Base-by-base conservation (phyloP, 2,113 vertebrate genomes). In the Centropus bengalensis region DNA sequence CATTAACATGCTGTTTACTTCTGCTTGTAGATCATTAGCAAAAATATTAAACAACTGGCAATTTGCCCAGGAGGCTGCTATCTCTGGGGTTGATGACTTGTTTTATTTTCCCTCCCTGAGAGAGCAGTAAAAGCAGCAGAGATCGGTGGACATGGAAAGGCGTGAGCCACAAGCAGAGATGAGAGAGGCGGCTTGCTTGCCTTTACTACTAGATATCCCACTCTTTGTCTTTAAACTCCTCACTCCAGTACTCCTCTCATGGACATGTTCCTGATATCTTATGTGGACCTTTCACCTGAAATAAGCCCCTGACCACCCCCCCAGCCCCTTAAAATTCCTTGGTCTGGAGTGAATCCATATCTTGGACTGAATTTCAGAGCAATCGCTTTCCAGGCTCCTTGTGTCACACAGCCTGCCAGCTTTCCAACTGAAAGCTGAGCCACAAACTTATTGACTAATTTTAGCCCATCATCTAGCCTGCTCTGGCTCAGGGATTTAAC, bases 21-120 rank as follows among this genome's bases (percentile, higher is more conserved):
- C 94, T 84, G 92, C 83, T 96, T 95, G 94, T 96, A 86, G 91
- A 96, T 96, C 92, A 94, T 96, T 96, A 95, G 88, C 94, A 95
- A 92, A 91, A 92, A 88, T 96, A 96, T 95, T 94, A 96, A 96
- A 96, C 92, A 95, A 84, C 86, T 96, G 95, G 96, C 96, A 95
- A 79, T 92, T 89, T 95, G 94, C 96, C 92, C 92, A 84, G 95
- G 92, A 96, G 91, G 80, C 86, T 95, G 86, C 6, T 44, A 36
- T 84, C 88, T 96, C 88, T 17, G 3, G 82, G 83, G 79, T 66
- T 95, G 91, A 95, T 89, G 81, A n/a, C 91, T 96, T 97, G 89
- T 75, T 95, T 96, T 94, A 92, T 94, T 87, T 87, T 88, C 32
- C 51, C 38, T 91, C 38, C n/a, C 76, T 63, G 45, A 91, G 30